A percentile compares a stretch with the other conserved stretches of the same genome.
These are phyloP conservation scores for Alethe diademata DNA, from an alignment of 2,113 vertebrate genomes.

Conservation along the genomic window DNA sequence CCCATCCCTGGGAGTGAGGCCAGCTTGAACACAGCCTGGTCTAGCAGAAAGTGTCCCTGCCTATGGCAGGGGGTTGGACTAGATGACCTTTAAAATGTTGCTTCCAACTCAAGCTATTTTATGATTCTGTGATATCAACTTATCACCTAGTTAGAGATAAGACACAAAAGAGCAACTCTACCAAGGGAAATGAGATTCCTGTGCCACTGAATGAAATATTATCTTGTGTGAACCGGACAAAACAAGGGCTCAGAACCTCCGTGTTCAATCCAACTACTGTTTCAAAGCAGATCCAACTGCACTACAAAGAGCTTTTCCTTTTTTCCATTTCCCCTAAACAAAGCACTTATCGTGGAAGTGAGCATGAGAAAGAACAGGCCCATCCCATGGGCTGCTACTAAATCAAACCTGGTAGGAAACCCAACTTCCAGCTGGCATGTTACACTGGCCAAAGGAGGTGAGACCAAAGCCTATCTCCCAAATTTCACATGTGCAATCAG, in stretches of 20 bases:
- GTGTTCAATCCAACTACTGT: background rate
- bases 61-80: background rate
- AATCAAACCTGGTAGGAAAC: background rate
- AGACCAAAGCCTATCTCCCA: background rate
- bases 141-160: background rate
- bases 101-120: background rate
- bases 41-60: background rate
- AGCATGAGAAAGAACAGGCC: background rate
- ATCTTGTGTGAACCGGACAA: background rate
- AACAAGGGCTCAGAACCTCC: background rate
- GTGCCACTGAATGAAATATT: background rate
- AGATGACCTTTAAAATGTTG: background rate
- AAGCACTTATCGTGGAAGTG: background rate
- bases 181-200: background rate
- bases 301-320: background rate
- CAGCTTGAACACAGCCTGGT: background rate
- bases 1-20: background rate
- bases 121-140: background rate
- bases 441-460: background rate
- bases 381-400: background rate
- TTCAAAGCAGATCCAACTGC: background rate
- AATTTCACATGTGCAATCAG: background rate
- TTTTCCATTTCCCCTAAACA: background rate
- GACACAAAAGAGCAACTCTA: background rate
- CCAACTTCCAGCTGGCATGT: background rate